A percentile compares a stretch with the other conserved stretches of the same genome.
Evolutionary conservation across 2,113 vertebrate species (phyloP).

Genomic region (Entosphenus tridentatus): DNA sequence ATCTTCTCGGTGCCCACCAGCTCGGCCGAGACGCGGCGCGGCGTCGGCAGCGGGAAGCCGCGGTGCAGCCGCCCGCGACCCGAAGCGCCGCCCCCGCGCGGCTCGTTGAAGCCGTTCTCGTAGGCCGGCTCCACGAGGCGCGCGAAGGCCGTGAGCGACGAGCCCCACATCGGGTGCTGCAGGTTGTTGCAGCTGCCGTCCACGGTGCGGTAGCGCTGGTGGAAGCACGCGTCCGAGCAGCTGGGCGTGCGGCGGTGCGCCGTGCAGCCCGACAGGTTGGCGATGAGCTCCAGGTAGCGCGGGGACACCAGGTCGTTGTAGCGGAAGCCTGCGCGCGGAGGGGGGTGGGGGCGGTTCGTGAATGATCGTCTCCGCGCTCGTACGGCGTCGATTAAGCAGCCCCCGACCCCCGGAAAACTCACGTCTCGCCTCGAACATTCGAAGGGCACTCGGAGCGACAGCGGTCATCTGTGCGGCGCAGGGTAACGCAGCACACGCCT

Average conservation of each 20-base stretch:
- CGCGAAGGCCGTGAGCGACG: conserved; percentile 9
- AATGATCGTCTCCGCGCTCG: background rate
- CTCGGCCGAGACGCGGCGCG: conserved; percentile 9
- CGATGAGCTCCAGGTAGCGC: conserved; percentile 9
- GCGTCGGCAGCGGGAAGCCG: conserved; percentile 5
- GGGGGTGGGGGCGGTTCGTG: background rate
- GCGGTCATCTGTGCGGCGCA: too few species aligned
- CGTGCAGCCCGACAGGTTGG: conserved; percentile 10
- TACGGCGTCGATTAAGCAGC: too few species aligned
- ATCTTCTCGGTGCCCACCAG: conserved; percentile 8
- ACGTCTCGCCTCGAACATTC: too few species aligned
- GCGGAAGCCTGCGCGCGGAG: conserved; percentile 15
- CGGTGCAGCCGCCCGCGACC: background rate
- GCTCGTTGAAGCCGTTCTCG: conserved; percentile 10
- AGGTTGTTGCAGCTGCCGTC: conserved; percentile 10
- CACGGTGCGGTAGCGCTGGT: conserved; percentile 8
- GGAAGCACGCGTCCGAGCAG: conserved; percentile 9
- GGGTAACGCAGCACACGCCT: too few species aligned
- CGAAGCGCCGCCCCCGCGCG: background rate
- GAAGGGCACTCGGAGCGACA: too few species aligned
- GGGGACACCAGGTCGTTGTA: conserved; percentile 10
- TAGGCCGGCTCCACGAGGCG: conserved; percentile 8
- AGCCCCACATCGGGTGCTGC: conserved; percentile 9
- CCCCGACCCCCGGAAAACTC: too few species aligned
- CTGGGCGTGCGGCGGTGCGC: conserved; percentile 8